Percentiles rank a stretch among this genome's conserved stretches.
These are phyloP conservation scores for Probosciger aterrimus DNA, from an alignment of 2,113 vertebrate genomes.

Conservation along the genomic window DNA sequence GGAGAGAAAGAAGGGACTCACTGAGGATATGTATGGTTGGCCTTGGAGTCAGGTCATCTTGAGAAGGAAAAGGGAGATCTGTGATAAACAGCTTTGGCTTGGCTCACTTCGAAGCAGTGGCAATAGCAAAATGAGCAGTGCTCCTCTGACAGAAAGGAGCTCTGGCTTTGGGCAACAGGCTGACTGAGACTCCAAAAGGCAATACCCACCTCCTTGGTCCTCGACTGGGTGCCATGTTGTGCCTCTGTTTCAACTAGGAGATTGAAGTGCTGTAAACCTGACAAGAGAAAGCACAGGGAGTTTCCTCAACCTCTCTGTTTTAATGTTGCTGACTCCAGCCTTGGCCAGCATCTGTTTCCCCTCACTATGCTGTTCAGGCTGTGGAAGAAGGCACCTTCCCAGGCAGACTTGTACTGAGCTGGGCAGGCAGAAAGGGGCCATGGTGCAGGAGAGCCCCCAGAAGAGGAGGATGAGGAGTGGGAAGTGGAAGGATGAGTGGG, in stretches of 20 bases:
- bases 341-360: fast-evolving
- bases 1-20: not conserved
- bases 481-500: not conserved
- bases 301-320: not conserved
- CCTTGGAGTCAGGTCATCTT: not conserved
- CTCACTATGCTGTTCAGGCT: not conserved
- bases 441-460: not conserved
- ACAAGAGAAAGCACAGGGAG: not conserved
- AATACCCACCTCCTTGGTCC: not conserved
- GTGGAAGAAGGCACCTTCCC: not conserved
- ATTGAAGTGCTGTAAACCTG: not conserved
- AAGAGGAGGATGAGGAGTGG: not conserved
- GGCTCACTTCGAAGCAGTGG: not conserved
- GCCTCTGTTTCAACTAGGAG: not conserved
- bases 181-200: not conserved
- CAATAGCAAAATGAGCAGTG: not conserved
- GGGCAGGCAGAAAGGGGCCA: not conserved
- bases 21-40: not conserved
- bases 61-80: not conserved
- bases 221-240: not conserved
- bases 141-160: not conserved
- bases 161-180: not conserved
- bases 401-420: not conserved
- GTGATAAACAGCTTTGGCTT: not conserved
- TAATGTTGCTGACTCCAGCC: not conserved